Percentiles rank a stretch among this genome's conserved stretches.
phyloP scores from a whole-genome alignment of 2,888 invertebrate species.

The Yponomeuta cagnagella region DNA sequence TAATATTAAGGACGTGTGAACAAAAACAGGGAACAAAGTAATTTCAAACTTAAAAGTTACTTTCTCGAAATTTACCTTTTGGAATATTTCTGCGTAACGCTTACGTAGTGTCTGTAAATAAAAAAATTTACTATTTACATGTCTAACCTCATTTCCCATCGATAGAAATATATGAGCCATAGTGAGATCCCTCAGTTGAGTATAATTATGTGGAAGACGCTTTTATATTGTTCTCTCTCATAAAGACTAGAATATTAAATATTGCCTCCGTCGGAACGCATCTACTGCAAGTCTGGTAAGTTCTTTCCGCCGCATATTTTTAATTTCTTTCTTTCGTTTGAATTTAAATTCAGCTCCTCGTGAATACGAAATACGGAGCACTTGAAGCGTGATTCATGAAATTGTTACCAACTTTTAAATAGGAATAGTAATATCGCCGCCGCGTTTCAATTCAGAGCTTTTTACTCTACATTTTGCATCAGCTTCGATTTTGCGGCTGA shows the following conservation, averaged over 20 bases:
- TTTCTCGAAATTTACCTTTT: too few relatives aligned
- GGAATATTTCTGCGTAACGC: too few relatives aligned
- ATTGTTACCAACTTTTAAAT: slow-evolving; percentile 26
- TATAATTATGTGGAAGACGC: not conserved
- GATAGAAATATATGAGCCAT: too few relatives aligned
- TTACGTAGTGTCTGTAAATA: too few relatives aligned
- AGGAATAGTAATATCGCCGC: slow-evolving; percentile 19
- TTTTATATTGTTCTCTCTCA: not conserved
- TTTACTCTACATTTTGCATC: slow-evolving; percentile 5
- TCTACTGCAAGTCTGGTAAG: slow-evolving; percentile 36
- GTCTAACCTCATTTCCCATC: too few relatives aligned
- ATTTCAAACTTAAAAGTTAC: too few relatives aligned
- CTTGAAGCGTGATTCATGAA: slow-evolving; percentile 37
- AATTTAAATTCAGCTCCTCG: slow-evolving; percentile 47
- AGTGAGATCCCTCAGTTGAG: not conserved
- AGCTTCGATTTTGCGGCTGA: slow-evolving; percentile 1
- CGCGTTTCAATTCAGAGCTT: slow-evolving; percentile 19
- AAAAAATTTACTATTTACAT: too few relatives aligned
- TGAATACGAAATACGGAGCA: slow-evolving; percentile 42
- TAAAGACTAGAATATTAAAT: slow-evolving; percentile 9
- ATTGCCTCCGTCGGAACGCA: slow-evolving; percentile 30
- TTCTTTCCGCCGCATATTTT: slow-evolving; percentile 46
- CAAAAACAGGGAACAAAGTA: too few relatives aligned
- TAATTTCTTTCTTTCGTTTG: slow-evolving; percentile 50
- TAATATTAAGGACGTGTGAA: too few relatives aligned